Base-by-base conservation (phyloP, 2,113 vertebrate species). In the Sinocyclocheilus rhinocerous region DNA sequence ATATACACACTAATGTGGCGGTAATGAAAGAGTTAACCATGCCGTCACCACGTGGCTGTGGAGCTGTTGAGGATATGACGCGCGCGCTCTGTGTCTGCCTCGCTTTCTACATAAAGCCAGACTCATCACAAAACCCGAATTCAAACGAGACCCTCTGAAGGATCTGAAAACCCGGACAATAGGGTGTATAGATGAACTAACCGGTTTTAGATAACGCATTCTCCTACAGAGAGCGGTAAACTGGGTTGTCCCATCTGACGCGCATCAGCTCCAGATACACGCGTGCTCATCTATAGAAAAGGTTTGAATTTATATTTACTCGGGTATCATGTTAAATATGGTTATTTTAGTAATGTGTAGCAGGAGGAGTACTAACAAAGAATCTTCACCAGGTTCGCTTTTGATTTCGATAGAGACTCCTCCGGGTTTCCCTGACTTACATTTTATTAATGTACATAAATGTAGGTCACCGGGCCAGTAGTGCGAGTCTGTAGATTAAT, bases 31-130 rank as follows among this genome's bases (percentile, higher is more conserved):
- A 55, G 87, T 88, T 88, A 88, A 88, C 29, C 59, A 4, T 55
- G 70, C 48, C 48, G 36, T 70, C 79, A 84, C 85, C 84, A 87
- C 86, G 88, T 86, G 88, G 85, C 83, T 83, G 65, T 52, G 26
- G 63, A 48, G 61, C 39, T 73, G 69, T 63, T 61, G 89, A 91
- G 91, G 93, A 91, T 86, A 89, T 94, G 93, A 94, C 94, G 93
- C 90, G 8, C 85, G 2, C 80, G 83, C 10, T 7, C 84, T 39
- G 70, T 87, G 67, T 50, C 73, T 91, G 92, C 91, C 90, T 90
- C 82, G 82, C 48, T 84, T 90, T 91, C 89, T 90, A 50, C 89
- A 89, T 89, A 91, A 88, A 90, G 70, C 85, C 67, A 90, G 87
- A 86, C 81, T 59, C 36, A 65, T 50, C 29, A 65, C 77, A 55